phyloP scores from a whole-genome alignment of 2,888 invertebrate genomes.

The Neuroscelio doddi region DNA sequence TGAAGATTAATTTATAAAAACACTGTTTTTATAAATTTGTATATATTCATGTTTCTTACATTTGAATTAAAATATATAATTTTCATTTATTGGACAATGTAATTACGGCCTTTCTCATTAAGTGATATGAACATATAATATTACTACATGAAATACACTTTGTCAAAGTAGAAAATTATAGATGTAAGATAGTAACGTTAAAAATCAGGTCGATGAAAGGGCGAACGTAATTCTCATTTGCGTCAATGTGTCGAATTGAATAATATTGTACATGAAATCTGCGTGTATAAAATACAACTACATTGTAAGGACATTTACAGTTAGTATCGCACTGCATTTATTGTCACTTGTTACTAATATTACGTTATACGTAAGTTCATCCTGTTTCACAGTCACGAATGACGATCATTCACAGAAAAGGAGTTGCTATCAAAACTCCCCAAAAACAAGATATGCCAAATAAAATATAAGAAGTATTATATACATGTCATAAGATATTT shows the following conservation, averaged over 20 bases:
- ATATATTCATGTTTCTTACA: too few species aligned
- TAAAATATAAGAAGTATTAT: too few species aligned
- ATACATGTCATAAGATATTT: too few species aligned
- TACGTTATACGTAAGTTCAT: constrained; percentile 7
- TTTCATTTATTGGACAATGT: neutral
- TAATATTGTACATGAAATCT: constrained; percentile 30
- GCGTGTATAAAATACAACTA: constrained; percentile 30
- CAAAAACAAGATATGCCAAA: too few species aligned
- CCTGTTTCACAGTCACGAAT: neutral
- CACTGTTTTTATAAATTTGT: too few species aligned
- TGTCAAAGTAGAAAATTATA: neutral
- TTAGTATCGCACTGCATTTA: constrained; percentile 13
- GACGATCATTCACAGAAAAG: constrained; percentile 7
- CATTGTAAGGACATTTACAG: constrained; percentile 7
- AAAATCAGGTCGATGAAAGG: neutral
- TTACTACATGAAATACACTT: too few species aligned
- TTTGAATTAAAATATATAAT: too few species aligned
- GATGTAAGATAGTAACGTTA: neutral
- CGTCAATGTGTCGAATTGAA: constrained; percentile 12
- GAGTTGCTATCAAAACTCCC: too few species aligned
- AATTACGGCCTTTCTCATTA: neutral
- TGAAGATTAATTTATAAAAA: neutral
- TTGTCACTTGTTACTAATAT: constrained; percentile 9
- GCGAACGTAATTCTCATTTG: constrained; percentile 9
- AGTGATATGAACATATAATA: neutral